Evolutionary conservation across 2,888 invertebrate genomes (phyloP), one percentile per base, ranked within the genome.

Genomic region (Stenolophus ochropezus): DNA sequence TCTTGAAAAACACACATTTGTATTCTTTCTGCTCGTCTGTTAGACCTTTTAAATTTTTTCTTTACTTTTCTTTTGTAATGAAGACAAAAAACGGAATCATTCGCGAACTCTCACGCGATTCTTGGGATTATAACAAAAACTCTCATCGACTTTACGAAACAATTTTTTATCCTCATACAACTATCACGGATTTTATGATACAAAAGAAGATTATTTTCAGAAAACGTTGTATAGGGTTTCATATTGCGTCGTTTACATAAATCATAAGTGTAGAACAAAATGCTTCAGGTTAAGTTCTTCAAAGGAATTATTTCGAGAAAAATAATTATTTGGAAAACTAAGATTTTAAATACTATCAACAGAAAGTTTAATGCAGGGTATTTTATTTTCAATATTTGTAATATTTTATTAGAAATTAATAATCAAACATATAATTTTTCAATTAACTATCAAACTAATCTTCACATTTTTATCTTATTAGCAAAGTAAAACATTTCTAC

Each of bases 31-130:
- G 71, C 0, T 16, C 11, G 14, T 27, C 33, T 42, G 33, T 42
- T 18, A 47, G 18, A 71, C 71, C 47, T 71, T 71, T 71, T 71
- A 71, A 18, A 42, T 71, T 71, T 71, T 71, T 71, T 71, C 71
- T 20, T 33, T 18, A 33, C 21, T 18, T 71, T 71, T 71, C 42
- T 71, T 42, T 47, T 71, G 20, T 47, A 61, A 71, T 71, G 47
- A 71, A 71, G 18, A 47, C 21, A 71, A 47, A 33, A 71, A 71
- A 71, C 71, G 21, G 71, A 71, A 71, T 71, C 42, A 71, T 42
- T 14, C 47, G 16, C 42, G 42, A 71, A 71, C 33, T 42, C 71
- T 71, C 71, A 71, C 71, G 71, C 71, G 18, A 42, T 71, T 18
- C 33, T 47, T 16, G 14, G 20, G 33, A 71, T 71, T 42, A n/a